Conservation (phyloP, 2,888 invertebrate genomes). For the Pseudococcus jackbeardsleyi region DNA sequence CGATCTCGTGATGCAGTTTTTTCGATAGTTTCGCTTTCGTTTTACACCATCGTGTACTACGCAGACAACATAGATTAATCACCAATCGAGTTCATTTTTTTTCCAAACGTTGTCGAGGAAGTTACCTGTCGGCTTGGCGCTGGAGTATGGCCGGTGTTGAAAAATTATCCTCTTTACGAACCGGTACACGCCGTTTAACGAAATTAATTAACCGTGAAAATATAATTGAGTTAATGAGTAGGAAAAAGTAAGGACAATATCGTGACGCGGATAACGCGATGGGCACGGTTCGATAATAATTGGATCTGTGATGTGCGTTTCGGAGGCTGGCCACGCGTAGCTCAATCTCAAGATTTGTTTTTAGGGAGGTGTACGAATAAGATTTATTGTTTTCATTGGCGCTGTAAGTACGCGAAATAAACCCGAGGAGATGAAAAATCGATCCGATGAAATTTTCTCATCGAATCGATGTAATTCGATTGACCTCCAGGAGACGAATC, state of each 20-base stretch:
- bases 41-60: neutral
- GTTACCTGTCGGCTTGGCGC: slow-evolving; percentile 5
- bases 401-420: neutral
- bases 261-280: neutral
- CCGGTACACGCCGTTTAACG: slow-evolving; percentile 21
- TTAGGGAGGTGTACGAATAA: too few species aligned
- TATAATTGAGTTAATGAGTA: slow-evolving; percentile 53
- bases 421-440: neutral
- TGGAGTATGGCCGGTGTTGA: neutral
- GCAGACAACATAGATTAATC: neutral
- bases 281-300: slow-evolving; percentile 48
- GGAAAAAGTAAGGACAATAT: slow-evolving; percentile 45
- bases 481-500: neutral
- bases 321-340: slow-evolving; percentile 16
- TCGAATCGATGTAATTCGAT: neutral
- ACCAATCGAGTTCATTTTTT: neutral
- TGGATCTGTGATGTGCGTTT: slow-evolving; percentile 25
- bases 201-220: slow-evolving; percentile 53
- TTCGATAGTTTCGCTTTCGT: neutral
- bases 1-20: neutral
- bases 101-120: neutral
- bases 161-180: neutral
- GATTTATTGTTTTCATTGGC: neutral
- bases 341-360: neutral
- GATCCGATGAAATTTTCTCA: neutral